Percentiles rank a stretch among this genome's conserved stretches.
phyloP scores from a whole-genome alignment of 2,113 vertebrate genomes.

The Accipiter virgatus region DNA sequence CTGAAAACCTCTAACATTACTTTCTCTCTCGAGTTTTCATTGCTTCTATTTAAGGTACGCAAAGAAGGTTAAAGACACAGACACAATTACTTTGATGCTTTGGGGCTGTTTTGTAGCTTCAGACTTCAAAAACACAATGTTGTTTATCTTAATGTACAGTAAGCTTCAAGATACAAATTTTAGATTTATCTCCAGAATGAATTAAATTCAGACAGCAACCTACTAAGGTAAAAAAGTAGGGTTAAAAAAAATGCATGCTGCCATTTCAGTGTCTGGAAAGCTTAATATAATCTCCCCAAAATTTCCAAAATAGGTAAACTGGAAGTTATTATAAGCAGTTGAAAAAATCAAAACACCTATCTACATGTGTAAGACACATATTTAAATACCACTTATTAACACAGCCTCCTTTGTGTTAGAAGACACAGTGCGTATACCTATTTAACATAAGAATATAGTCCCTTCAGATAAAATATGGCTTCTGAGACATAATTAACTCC shows the following conservation, averaged over 20 bases:
- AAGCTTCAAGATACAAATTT: neutral
- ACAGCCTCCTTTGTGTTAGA: neutral
- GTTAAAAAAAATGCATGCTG: neutral
- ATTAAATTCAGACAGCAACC: neutral
- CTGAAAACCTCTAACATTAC: neutral
- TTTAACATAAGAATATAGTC: neutral
- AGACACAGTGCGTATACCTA: neutral
- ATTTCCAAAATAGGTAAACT: neutral
- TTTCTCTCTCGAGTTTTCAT: neutral
- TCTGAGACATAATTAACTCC: neutral
- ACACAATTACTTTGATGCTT: neutral
- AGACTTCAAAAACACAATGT: neutral
- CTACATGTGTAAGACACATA: neutral
- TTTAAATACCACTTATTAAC: neutral
- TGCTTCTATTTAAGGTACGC: neutral
- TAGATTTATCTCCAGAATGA: neutral
- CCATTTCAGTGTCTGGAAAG: neutral
- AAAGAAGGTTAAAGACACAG: neutral
- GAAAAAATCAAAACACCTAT: neutral
- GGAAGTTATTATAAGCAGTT: neutral
- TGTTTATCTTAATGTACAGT: neutral
- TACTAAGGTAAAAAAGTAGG: neutral
- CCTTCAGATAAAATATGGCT: neutral
- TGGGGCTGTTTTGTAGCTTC: neutral
- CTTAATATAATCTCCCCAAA: neutral